Percentiles rank a stretch among this genome's conserved stretches.
Evolutionary conservation across 2,888 invertebrate species (phyloP).

Genomic region (Arge pagana): DNA sequence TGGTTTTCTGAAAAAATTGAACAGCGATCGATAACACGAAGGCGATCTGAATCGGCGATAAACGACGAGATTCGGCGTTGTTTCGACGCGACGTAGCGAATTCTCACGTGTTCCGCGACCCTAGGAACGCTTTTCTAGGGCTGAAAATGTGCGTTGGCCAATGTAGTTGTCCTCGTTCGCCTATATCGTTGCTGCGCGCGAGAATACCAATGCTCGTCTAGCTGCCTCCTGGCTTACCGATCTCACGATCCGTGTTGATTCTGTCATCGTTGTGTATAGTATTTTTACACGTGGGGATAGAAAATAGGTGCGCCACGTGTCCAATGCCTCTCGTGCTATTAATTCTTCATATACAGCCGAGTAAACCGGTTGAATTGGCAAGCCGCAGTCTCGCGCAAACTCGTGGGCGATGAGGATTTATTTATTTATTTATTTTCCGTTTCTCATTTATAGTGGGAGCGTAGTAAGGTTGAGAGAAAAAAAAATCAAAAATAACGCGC

Average conservation of each 20-base stretch:
- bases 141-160: slow-evolving; percentile 2
- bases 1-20: neutral
- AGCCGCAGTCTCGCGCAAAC: slow-evolving; percentile 19
- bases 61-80: too few relatives aligned
- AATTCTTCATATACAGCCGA: slow-evolving; percentile 19
- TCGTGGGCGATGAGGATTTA: slow-evolving; percentile 22
- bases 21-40: too few relatives aligned
- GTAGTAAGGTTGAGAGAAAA: too few relatives aligned
- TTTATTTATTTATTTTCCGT: slow-evolving; percentile 20
- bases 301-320: slow-evolving; percentile 22
- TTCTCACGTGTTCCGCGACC: too few relatives aligned
- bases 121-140: neutral
- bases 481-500: too few relatives aligned
- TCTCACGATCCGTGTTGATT: too few relatives aligned
- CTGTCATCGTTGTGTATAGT: too few relatives aligned
- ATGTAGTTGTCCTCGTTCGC: slow-evolving; percentile 14
- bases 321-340: slow-evolving; percentile 17
- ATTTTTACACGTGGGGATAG: slow-evolving; percentile 1
- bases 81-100: too few relatives aligned
- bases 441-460: slow-evolving; percentile 17
- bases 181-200: too few relatives aligned
- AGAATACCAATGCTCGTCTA: too few relatives aligned
- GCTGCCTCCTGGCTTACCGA: too few relatives aligned
- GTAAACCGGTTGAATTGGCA: slow-evolving; percentile 20
- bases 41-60: too few relatives aligned